A percentile compares a stretch with the other conserved stretches of the same genome.
These are phyloP conservation scores for Episyrphus balteatus DNA, from an alignment of 1,140 invertebrate species.

Conservation along the genomic window DNA sequence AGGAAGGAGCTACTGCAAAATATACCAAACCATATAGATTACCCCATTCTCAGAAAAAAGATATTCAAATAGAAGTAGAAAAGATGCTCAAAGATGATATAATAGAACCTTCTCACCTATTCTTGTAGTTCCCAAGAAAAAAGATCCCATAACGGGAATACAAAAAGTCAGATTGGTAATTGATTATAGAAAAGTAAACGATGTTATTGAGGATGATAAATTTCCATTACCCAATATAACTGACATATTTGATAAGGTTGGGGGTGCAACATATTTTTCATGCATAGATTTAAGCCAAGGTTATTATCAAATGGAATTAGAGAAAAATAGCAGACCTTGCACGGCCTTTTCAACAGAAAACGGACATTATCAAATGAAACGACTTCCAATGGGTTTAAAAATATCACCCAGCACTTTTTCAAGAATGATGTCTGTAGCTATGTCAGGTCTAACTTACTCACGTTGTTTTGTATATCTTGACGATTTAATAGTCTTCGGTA, in stretches of 20 bases:
- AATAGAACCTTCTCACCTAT: too few species aligned
- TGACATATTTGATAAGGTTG: conserved; percentile 2
- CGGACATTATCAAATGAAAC: too few species aligned
- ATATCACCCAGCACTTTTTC: too few species aligned
- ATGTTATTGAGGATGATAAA: conserved; percentile 1
- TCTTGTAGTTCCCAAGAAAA: too few species aligned
- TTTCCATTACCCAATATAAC: conserved; percentile 3
- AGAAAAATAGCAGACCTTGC: neutral
- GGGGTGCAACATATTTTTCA: conserved; percentile 1
- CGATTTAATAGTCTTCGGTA: too few species aligned
- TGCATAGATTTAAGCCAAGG: conserved; percentile 1
- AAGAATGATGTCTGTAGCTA: conserved; percentile 11
- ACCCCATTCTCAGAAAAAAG: conserved; percentile 16
- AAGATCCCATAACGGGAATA: neutral
- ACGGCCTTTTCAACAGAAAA: too few species aligned
- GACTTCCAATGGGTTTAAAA: too few species aligned
- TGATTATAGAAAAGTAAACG: conserved; percentile 2
- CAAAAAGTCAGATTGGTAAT: neutral
- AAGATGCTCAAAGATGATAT: too few species aligned
- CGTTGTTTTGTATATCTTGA: too few species aligned
- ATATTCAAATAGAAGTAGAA: conserved; percentile 12
- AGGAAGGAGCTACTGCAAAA: conserved; percentile 6
- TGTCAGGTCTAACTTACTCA: conserved; percentile 6
- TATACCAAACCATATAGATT: conserved; percentile 16
- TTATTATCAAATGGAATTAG: neutral